Evolutionary conservation across 1,140 invertebrate species (phyloP), one percentile per base, ranked within the genome.

Genomic region (Agrypnia vestita): DNA sequence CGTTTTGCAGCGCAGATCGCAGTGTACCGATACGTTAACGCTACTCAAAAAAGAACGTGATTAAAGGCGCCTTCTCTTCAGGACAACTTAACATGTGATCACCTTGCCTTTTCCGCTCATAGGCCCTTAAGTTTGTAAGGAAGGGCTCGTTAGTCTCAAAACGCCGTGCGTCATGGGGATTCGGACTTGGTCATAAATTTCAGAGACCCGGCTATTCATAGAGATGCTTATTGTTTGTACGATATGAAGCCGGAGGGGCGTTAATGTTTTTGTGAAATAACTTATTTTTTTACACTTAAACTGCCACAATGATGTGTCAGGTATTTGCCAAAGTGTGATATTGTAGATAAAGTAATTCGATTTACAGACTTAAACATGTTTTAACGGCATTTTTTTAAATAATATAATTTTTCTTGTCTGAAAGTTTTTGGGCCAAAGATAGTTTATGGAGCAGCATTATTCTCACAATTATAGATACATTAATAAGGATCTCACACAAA

Each of bases 191-290:
- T 21, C 71, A 75, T 81, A 78, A 81, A 78, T 81, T 56, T 69
- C 17, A 64, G 35, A 79, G 59, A 72, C 55, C 15, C 25, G 19
- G 35, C 78, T 75, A 75, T 61, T 80, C 72, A 64, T 80, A 56
- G 77, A 79, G 46, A 75, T 35, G 76, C 72, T 47, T 76, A 47
- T 76, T 76, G 74, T 76, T 76, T 76, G 74, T 62, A 51, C 59
- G 21, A 47, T 46, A 43, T 62, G 74, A 17, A 44, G 62, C 49
- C 55, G 53, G 21, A 71, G 74, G 78, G 81, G 81, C 81, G 81
- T 79, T 76, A 79, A 82, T 79, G 80, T 82, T 82, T 82, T 82
- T 74, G 74, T 76, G 47, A 61, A 72, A 79, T 82, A 82, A 82
- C 71, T 76, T 79, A 72, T 13, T 49, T 51, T 62, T 72, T 69